A percentile compares a stretch with the other conserved stretches of the same genome.
Conservation (phyloP, 2,888 invertebrate genomes). For the Sepiola atlantica region DNA sequence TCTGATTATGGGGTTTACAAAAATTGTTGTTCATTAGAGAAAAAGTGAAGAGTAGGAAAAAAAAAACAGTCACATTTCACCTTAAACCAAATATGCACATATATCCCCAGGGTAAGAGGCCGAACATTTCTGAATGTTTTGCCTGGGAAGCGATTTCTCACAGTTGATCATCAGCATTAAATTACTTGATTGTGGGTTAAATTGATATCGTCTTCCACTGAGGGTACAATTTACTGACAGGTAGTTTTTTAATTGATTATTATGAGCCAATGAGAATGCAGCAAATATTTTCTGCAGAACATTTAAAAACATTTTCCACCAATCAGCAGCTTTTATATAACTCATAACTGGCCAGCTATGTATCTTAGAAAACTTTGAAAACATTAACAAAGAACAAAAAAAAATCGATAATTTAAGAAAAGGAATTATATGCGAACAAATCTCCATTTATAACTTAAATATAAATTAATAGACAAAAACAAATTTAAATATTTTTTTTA, state of each 20-base stretch:
- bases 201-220: background rate
- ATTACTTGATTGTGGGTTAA: background rate
- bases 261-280: background rate
- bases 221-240: background rate
- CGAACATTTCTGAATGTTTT: background rate
- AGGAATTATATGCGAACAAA: background rate
- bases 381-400: background rate
- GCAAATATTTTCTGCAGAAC: background rate
- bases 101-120: background rate
- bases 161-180: background rate
- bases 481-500: background rate
- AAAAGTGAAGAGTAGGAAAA: background rate
- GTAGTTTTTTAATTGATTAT: background rate
- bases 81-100: background rate
- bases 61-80: background rate
- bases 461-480: background rate
- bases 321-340: background rate
- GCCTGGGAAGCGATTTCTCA: slow-evolving; percentile 16
- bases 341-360: background rate
- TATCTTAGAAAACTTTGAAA: background rate
- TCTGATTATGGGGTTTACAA: background rate
- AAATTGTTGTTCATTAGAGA: background rate
- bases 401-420: too few species aligned
- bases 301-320: background rate
- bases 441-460: background rate